phyloP scores from a whole-genome alignment of 2,113 vertebrate genomes.

The Prinia subflava region DNA sequence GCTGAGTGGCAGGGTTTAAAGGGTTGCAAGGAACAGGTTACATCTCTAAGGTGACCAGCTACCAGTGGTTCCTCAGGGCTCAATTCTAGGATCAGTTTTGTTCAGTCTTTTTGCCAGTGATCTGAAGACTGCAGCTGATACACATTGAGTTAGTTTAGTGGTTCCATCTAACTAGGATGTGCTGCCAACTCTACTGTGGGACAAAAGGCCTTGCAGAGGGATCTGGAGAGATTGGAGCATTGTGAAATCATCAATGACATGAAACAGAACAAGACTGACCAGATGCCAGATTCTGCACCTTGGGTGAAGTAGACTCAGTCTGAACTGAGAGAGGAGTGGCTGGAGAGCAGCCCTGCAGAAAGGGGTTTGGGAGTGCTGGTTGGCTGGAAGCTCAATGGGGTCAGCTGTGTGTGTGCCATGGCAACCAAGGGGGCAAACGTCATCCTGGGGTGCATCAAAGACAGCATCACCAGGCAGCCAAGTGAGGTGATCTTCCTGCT shows the following conservation, averaged over 20 bases:
- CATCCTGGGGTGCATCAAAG: background rate
- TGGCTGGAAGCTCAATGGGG: background rate
- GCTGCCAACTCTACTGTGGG: background rate
- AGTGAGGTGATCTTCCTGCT: background rate
- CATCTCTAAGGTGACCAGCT: background rate
- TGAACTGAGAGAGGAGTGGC: background rate
- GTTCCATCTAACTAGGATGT: background rate
- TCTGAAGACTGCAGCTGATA: background rate
- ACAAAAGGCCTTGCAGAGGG: background rate
- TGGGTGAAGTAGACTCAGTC: background rate
- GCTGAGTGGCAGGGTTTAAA: background rate
- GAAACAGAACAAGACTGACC: background rate
- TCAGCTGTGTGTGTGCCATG: background rate
- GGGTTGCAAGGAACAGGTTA: background rate
- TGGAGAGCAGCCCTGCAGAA: background rate
- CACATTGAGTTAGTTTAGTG: background rate
- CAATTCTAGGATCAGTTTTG: background rate
- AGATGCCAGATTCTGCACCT: background rate
- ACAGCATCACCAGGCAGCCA: background rate
- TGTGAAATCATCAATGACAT: background rate
- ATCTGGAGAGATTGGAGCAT: background rate
- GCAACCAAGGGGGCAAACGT: background rate
- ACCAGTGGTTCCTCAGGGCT: background rate
- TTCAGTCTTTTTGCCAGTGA: background rate
- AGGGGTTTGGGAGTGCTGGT: background rate